Evolutionary conservation across 2,113 vertebrate species (phyloP), one percentile per base, ranked within the genome.

Genomic region (Bujurquina vittata): DNA sequence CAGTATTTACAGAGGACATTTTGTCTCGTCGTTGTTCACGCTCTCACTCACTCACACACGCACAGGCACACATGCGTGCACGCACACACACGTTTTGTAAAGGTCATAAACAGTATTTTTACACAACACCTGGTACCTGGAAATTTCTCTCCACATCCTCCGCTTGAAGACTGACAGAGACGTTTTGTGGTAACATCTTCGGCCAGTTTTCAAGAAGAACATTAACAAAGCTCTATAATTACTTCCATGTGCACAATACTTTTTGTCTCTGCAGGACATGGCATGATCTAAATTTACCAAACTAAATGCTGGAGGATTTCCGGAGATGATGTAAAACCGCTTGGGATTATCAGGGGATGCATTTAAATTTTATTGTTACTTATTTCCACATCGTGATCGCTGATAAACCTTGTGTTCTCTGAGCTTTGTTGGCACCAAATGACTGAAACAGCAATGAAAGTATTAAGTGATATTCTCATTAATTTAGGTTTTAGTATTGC

Each of bases 191-290:
- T 52, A 75, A 77, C 58, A 55, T 83, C 54, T 75, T 75, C 4
- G 2, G 62, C 11, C 77, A 35, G 23, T 79, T 87, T 84, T 84
- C 26, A 74, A 77, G 57, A 54, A 63, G 86, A 69, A 60, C 49
- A 81, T 79, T 75, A 82, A 72, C 23, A 81, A 80, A 82, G 75
- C 73, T 82, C 22, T 20, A 57, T 86, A 89, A 94, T 89, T 83
- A 63, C 60, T 83, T 59, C 75, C 90, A 92, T 79, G 58, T 91
- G 91, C 5, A 43, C 49, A 4, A 77, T 35, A 33, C 22, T 75
- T 73, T 85, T 49, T 73, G 17, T 87, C 75, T 89, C 60, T 61
- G 72, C 55, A 35, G 75, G 83, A 86, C 55, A 22, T 43, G 40
- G 83, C 67, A 40, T 92, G 81, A 87, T 86, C 33, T 88, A 65